Evolutionary conservation across 2,113 vertebrate species (phyloP), one percentile per base, ranked within the genome.

Genomic region (Ophthalmolycus amberensis): DNA sequence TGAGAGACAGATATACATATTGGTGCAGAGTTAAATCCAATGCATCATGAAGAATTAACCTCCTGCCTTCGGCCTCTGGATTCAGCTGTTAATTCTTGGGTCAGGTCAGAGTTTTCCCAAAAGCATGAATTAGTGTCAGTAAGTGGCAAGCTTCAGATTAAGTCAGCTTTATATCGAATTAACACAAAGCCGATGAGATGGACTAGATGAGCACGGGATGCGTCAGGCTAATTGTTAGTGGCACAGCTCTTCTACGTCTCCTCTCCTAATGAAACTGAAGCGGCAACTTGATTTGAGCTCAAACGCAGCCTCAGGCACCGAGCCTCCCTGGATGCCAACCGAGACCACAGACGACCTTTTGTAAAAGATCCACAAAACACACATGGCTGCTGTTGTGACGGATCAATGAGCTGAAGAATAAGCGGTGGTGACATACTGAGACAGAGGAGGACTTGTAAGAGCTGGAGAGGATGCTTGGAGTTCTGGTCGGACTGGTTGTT

Each of bases 81-180:
- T 70, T 85, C 67, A 84, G 52, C 52, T 87, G 82, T 34, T 65
- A 70, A 82, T 81, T 82, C 62, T 29, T 25, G 34, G 78, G 66
- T 84, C 65, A 69, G 79, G 79, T 79, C 80, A 79, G 56, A 75
- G 70, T 65, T 85, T 71, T 59, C 75, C 86, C n/a, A 5, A 79
- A 81, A 88, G 83, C 75, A 71, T 69, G 70, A 82, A 88, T 87
- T 56, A 80, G 63, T 82, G 80, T 84, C 87, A 88, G 71, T 84
- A 88, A 70, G 67, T 66, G 62, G 52, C 59, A 79, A 60, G 54
- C 77, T 83, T 85, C 69, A 63, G 75, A 87, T 88, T 60, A 78
- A 80, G 79, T 83, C 76, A 81, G 71, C 77, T 74, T 85, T 77
- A 71, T 85, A 83, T 86, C n/a, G 25, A 64, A 84, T 88, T 68